Base-by-base conservation (phyloP, 2,797 vertebrate species). In the Sylvilagus floridanus region DNA sequence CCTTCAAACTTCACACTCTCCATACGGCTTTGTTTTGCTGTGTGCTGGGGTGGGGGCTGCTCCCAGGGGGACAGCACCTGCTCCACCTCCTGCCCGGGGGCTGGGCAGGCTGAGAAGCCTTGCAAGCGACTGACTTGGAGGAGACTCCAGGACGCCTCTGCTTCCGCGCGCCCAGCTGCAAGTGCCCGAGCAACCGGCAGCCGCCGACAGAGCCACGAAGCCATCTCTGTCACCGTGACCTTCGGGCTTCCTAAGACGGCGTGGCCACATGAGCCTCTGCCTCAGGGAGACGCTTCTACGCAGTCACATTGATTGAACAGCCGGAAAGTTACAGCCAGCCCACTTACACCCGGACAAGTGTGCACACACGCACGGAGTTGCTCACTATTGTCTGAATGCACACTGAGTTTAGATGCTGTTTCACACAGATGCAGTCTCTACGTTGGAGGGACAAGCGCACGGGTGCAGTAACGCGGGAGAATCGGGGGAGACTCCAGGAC, bases 361-460 rank as follows among this genome's bases (percentile, higher is more conserved):
- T 13, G 4, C 0, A n/a, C 0, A 17, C 16, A 3, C 2, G 1
- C 0, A 0, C 4, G 5, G 16, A 28, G 8, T n/a, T 0, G 0
- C 1, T 6, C 14, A 26, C 6, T 3, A 8, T 26, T 77, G n/a
- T 50, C 17, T 37, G 57, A 32, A 4, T 28, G 66, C 7, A 22
- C 62, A 12, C 12, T 72, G 63, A 60, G 11, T 26, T 75, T 14
- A 1, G 8, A 35, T 42, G 57, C 52, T 68, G 37, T 7, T 8
- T 16, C 13, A 3, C 7, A 28, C 0, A 4, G 4, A 11, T 22
- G 4, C 6, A 19, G 57, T 37, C 28, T 24, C 3, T 60, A 3
- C 5, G 8, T n/a, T 47, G 1, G 30, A 35, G 17, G 42, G 4
- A 19, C 54, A 57, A 5, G 5, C 1, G 0, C 1, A 2, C 32